A percentile compares a stretch with the other conserved stretches of the same genome.
phyloP scores from a whole-genome alignment of 2,113 vertebrate genomes.

The Cyanoliseus patagonus region DNA sequence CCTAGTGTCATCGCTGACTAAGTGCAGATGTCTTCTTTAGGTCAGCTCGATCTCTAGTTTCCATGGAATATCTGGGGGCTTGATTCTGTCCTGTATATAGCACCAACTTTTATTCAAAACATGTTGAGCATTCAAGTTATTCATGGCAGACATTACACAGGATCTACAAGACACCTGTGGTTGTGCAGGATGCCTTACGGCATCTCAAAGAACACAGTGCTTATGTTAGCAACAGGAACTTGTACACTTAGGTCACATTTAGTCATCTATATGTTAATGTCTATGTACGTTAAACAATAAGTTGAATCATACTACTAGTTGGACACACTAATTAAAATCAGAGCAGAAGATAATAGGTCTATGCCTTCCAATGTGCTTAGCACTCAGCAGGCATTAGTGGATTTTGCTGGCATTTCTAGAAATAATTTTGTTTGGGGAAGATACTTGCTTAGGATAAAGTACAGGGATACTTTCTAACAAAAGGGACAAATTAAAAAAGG shows the following conservation, averaged over 20 bases:
- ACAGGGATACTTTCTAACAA: background rate
- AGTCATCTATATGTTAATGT: background rate
- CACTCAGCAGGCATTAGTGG: background rate
- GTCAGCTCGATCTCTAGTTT: background rate
- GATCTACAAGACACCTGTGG: background rate
- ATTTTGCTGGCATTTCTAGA: background rate
- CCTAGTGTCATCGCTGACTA: background rate
- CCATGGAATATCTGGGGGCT: background rate
- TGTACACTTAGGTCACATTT: background rate
- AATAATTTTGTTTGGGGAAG: background rate
- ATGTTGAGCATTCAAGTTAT: fast-evolving
- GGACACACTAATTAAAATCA: background rate
- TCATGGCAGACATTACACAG: background rate
- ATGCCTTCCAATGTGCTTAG: background rate
- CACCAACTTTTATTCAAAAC: background rate
- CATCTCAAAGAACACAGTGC: background rate
- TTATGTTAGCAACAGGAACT: background rate
- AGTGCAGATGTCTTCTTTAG: background rate
- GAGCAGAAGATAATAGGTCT: background rate
- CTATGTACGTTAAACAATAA: background rate
- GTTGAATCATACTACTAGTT: background rate
- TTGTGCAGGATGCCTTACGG: background rate
- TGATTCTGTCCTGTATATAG: background rate
- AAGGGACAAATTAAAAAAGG: background rate
- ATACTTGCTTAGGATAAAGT: background rate